Percentiles rank a stretch among this genome's conserved stretches.
phyloP scores from a whole-genome alignment of 92 coral and sea anemone species.

The Hydrozoanthus gracilis region DNA sequence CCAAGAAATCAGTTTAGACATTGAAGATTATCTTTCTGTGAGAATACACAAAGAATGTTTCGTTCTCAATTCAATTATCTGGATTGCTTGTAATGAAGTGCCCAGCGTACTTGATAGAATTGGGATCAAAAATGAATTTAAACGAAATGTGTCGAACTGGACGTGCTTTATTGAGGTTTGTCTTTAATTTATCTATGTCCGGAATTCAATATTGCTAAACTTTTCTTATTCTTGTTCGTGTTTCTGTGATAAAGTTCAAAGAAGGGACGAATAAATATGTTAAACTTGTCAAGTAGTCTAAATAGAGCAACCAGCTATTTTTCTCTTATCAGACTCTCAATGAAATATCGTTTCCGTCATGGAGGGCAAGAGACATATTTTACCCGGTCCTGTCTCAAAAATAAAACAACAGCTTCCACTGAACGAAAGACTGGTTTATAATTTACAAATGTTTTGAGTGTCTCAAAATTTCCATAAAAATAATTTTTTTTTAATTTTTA shows the following conservation, averaged over 20 bases:
- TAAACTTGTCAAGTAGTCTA: not conserved
- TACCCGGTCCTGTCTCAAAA: not conserved
- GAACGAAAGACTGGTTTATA: not conserved
- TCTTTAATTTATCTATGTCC: conserved; percentile 13
- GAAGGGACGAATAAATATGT: conserved; percentile 14
- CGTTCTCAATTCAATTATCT: not conserved
- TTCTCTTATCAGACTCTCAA: conserved; percentile 15
- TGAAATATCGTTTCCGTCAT: conserved; percentile 7
- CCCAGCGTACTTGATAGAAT: conserved; percentile 16
- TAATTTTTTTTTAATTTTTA: not conserved
- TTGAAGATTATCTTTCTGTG: too few species aligned
- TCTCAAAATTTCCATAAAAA: not conserved
- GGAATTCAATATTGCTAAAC: conserved; percentile 35
- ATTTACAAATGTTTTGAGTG: too few species aligned
- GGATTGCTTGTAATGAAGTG: not conserved
- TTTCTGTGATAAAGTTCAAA: conserved; percentile 24
- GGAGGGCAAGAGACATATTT: not conserved
- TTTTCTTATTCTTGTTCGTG: conserved; percentile 19
- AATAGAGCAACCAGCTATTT: conserved; percentile 26
- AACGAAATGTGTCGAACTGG: conserved; percentile 17
- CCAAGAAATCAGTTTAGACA: too few species aligned
- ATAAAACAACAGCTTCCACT: not conserved
- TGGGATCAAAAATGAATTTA: conserved; percentile 36
- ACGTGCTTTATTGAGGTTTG: conserved; percentile 33
- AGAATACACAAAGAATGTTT: too few species aligned